These are phyloP conservation scores for Chascanopsetta lugubris DNA, from an alignment of 2,113 vertebrate species.

Conservation along the genomic window DNA sequence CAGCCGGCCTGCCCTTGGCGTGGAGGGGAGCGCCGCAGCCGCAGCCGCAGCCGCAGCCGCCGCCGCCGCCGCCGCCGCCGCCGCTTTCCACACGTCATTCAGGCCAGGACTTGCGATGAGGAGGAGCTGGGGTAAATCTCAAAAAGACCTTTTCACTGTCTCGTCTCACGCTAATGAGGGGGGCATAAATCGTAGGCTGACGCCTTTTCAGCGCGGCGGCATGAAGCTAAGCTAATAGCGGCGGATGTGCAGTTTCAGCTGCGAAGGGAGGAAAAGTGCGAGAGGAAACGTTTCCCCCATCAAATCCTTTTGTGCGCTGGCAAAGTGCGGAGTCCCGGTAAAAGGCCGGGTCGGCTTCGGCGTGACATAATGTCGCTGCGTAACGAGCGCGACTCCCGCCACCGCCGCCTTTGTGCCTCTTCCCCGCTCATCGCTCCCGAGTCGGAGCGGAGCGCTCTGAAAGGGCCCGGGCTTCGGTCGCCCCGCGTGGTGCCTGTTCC, in stretches of 20 bases:
- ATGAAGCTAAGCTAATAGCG: conserved; percentile 59
- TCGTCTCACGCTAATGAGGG: conserved; percentile 71
- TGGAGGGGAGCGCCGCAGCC: conserved; percentile 53
- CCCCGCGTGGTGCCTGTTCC: conserved; percentile 49
- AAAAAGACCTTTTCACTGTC: conserved; percentile 69
- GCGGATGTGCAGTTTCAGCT: conserved; percentile 68
- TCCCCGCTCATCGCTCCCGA: conserved; percentile 38
- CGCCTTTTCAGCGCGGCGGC: conserved; percentile 60
- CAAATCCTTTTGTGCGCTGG: conserved; percentile 46
- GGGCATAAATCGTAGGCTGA: conserved; percentile 62
- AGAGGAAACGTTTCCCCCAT: conserved; percentile 66
- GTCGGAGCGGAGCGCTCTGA: conserved; percentile 27
- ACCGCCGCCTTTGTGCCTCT: conserved; percentile 36
- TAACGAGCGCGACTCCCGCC: conserved; percentile 42
- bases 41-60: too few species aligned
- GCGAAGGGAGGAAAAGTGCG: conserved; percentile 39
- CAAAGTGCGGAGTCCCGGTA: conserved; percentile 44
- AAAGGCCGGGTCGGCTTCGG: conserved; percentile 43
- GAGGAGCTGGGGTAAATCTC: conserved; percentile 55
- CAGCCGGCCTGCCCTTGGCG: conserved; percentile 73
- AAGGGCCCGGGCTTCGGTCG: conserved; percentile 36
- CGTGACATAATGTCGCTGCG: conserved; percentile 38
- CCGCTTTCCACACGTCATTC: conserved; percentile 47
- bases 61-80: conserved; percentile 28
- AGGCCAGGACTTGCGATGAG: conserved; percentile 61